Base-by-base conservation (phyloP, 2,888 invertebrate species). In the Hermaeophaga mercurialis region DNA sequence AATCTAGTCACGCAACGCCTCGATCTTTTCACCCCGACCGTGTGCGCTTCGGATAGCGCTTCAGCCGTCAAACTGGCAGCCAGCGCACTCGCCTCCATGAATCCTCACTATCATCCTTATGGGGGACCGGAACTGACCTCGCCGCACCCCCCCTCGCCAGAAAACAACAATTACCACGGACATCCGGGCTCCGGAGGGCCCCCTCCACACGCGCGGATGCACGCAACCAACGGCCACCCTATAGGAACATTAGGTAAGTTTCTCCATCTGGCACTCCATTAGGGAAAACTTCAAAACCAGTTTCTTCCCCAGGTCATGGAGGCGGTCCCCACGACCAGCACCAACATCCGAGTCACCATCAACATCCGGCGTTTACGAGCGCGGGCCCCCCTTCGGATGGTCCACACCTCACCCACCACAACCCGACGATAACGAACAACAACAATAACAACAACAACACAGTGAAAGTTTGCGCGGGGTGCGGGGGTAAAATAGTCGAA, bases 401-500 rank as follows among this genome's bases (percentile, higher is more conserved):
- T 62, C 75, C 72, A 53, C 75, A 76, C 67, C 65, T 74, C 73
- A 70, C 75, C 66, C 75, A 85, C 80, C 78, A 85, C 81, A 78
- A 84, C 75, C 81, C 82, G 73, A 74, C 81, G 73, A 84, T 82
- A 75, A 83, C 76, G 80, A 63, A 59, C 48, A 64, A 64, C 59
- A 82, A 76, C 66, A 75, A 81, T 69, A 81, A 80, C 73, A 80
- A 80, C 65, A 81, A 81, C 73, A 80, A 79, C 68, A 79, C 79
- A 67, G 84, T 88, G 72, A 90, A 90, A 78, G 86, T 88, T 76
- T 95, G 95, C 80, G 92, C 91, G 67, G 94, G 94, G 68, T 96
- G 95, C 80, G 91, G 92, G 70, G 90, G 93, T 68, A 90, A 92
- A 82, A 95, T 95, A 76, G 86, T 90, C 71, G 95, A 95, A 82